These are phyloP conservation scores for Vesta saturnalis DNA, from an alignment of 2,888 invertebrate species.

Conservation along the genomic window DNA sequence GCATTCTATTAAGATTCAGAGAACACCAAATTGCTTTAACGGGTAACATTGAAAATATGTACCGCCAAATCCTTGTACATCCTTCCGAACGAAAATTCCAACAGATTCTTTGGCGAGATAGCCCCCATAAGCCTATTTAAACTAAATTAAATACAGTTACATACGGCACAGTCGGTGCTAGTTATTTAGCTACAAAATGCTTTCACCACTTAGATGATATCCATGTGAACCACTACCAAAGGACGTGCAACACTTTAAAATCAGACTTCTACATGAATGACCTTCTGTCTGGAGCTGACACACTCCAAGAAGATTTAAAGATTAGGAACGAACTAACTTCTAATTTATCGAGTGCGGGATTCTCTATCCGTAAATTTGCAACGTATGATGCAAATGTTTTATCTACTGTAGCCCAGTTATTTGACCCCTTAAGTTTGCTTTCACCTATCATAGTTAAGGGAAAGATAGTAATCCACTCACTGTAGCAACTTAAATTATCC, in stretches of 20 bases:
- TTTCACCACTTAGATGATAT: constrained; percentile 35
- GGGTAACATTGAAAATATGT: constrained; percentile 49
- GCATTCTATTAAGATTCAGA: neutral
- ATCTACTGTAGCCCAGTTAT: constrained; percentile 19
- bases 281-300: no score
- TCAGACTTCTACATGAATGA: no score
- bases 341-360: neutral
- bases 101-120: no score
- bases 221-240: neutral
- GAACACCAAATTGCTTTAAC: no score
- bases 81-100: no score
- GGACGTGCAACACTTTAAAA: neutral
- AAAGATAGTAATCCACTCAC: constrained; percentile 27
- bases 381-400: constrained; percentile 14
- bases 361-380: constrained; percentile 15
- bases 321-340: neutral
- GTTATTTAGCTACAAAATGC: constrained; percentile 39
- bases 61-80: constrained; percentile 40
- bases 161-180: constrained; percentile 43
- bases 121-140: constrained; percentile 26
- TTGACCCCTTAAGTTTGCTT: constrained; percentile 28
- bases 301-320: neutral
- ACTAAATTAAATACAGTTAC: constrained; percentile 42
- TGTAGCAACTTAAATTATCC: constrained; percentile 26
- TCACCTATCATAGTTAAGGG: constrained; percentile 23